Evolutionary conservation across 2,888 invertebrate genomes (phyloP).

Genomic region (Therioaphis trifolii): DNA sequence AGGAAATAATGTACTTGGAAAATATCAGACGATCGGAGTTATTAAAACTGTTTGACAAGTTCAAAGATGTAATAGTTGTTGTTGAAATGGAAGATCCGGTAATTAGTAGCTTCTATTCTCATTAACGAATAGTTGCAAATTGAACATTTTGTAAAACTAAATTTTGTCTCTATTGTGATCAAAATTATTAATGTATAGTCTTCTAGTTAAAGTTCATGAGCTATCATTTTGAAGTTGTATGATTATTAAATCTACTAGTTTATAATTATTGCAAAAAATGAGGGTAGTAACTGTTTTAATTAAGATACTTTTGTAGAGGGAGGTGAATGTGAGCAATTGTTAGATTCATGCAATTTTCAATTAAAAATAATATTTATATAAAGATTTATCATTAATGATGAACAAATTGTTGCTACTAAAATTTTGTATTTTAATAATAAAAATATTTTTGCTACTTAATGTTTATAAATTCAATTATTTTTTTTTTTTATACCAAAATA

Average conservation of each 20-base stretch:
- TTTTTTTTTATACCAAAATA: not conserved
- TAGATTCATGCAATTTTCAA: no score
- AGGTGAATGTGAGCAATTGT: no score
- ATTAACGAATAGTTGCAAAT: constrained; percentile 60
- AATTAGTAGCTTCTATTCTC: constrained; percentile 73
- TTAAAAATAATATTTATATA: no score
- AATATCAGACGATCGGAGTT: constrained; percentile 91
- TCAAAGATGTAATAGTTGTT: constrained; percentile 89
- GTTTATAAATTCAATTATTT: not conserved
- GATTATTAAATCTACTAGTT: not conserved
- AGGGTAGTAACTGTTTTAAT: no score
- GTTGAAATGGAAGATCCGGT: constrained; percentile 94
- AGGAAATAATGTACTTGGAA: constrained; percentile 98
- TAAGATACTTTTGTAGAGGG: no score
- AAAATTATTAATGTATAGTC: not conserved
- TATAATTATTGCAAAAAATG: no score
- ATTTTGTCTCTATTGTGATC: not conserved
- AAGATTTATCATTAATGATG: not conserved
- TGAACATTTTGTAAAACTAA: not conserved
- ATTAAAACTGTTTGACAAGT: constrained; percentile 92
- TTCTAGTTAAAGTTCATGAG: not conserved
- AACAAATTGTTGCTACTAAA: not conserved
- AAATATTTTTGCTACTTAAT: not conserved
- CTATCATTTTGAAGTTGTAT: no score
- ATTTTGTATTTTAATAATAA: not conserved